Evolutionary conservation across 2,113 vertebrate genomes (phyloP), one percentile per base, ranked within the genome.

Genomic region (Globicephala melas): DNA sequence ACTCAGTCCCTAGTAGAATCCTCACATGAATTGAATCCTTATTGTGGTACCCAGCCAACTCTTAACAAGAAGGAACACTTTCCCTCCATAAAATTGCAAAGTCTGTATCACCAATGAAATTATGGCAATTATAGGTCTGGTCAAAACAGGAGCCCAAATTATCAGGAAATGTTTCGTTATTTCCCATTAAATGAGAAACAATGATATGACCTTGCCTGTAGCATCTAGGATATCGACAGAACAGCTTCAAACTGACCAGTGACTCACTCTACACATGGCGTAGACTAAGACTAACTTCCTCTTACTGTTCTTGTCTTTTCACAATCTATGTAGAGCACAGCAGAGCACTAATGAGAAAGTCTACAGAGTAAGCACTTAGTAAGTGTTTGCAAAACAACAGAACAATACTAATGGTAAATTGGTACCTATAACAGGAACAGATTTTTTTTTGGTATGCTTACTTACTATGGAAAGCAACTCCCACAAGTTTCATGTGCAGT

Each of bases 351-450:
- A 71, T 3, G 1, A 86, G 62, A 84, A 94, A 96, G 87, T 67
- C 70, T 4, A 0, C 58, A 93, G 67, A 41, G 36, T 18, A 82
- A 21, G 58, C 41, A 36, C 62, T 96, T 31, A 11, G 6, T 5
- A 1, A 94, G n/a, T 20, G 84, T 84, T 79, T 82, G 55, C 86
- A 94, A 91, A 91, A 38, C 2, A 92, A 95, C 86, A 82, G 36
- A 88, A 44, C 47, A 41, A 67, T 60, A 63, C 53, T 80, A 25
- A 89, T 7, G 58, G 33, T 41, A 60, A 67, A 47, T 3, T 31
- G 11, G 76, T 21, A 55, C 28, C 63, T 47, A 28, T 6, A 67
- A 47, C 68, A 74, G 83, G 20, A 44, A 68, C 36, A 53, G 20
- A 33, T 67, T 55, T 84, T 74, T 74, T 23, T 77, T 63, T 4